Base-by-base conservation (phyloP, 2,888 invertebrate species). In the Morpho achilles region DNA sequence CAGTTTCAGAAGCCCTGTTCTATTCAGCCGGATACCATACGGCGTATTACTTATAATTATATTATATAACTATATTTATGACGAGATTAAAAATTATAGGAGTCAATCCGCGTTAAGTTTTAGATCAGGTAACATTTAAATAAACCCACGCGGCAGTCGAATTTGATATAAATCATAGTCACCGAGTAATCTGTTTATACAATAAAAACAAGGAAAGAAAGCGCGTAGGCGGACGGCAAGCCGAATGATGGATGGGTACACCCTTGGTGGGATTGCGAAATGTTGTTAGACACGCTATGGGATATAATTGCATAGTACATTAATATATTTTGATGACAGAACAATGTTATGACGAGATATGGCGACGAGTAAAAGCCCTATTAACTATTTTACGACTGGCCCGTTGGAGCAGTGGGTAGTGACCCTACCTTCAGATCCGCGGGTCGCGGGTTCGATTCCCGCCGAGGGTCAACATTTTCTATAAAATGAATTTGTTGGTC, bases 231-330 rank as follows among this genome's bases (percentile, higher is more conserved):
- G 53, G 40, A 16, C 41, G 23, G 7, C 16, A 8, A 32, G 3
- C 16, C 16, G n/a, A n/a, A 45, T 45, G 53, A 58, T 53, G 40
- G 22, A 58, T 53, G 10, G 16, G 8, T 9, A 7, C 48, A 42
- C 46, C 48, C 48, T 8, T 32, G 42, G 5, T 48, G 10, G 42
- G 48, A 53, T 53, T 7, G 49, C 49, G 53, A 58, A 58, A 40
- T 49, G 44, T 48, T 39, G 47, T 7, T 9, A 52, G 48, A 57
- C 57, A 57, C 52, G 52, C 49, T 32, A 51, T 51, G 50, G 32
- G 22, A 44, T 43, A 50, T 23, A 32, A 32, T 32, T 32, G 32
- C 32, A 32, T 40, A 16, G 22, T 9, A 51, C 51, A 51, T 43
- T 44, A 43, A 44, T 51, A 51, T 43, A 16, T 43, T 51, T 43